Evolutionary conservation across 1,140 invertebrate genomes (phyloP).

Genomic region (Pteromalus puparum): DNA sequence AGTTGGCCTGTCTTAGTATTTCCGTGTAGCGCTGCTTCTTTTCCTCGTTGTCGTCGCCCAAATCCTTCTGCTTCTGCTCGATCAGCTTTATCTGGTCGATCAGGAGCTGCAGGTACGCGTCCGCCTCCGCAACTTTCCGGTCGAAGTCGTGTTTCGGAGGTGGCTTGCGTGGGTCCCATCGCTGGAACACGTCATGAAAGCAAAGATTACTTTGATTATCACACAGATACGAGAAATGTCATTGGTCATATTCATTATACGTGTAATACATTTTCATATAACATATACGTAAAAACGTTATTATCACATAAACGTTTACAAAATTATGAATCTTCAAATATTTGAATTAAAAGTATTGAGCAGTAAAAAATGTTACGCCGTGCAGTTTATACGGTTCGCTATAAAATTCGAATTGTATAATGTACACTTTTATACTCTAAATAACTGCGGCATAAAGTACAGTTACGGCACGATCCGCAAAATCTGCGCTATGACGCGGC

Average conservation of each 20-base stretch:
- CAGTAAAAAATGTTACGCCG: no score
- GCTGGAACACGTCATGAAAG: conserved; percentile 60
- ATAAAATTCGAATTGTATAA: no score
- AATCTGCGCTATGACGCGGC: no score
- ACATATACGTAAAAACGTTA: no score
- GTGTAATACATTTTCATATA: no score
- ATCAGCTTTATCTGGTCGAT: conserved; percentile 93
- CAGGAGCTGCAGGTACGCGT: conserved; percentile 96
- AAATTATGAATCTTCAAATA: no score
- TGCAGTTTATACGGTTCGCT: no score
- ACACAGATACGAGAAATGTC: conserved; percentile 46
- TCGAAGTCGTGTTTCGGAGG: conserved; percentile 88
- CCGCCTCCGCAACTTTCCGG: conserved; percentile 93
- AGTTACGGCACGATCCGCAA: no score
- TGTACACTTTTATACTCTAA: no score
- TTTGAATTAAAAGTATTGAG: no score
- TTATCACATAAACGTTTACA: no score
- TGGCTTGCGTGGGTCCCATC: conserved; percentile 78
- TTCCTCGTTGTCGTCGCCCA: conserved; percentile 64
- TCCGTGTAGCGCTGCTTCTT: conserved; percentile 65
- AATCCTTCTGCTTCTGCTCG: conserved; percentile 62
- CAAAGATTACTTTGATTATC: conserved; percentile 62
- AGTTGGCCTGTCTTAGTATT: conserved; percentile 69
- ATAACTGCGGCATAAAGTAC: no score
- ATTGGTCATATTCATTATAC: conserved; percentile 59